Evolutionary conservation across 2,113 vertebrate genomes (phyloP), one percentile per base, ranked within the genome.

Genomic region (Esox niger): DNA sequence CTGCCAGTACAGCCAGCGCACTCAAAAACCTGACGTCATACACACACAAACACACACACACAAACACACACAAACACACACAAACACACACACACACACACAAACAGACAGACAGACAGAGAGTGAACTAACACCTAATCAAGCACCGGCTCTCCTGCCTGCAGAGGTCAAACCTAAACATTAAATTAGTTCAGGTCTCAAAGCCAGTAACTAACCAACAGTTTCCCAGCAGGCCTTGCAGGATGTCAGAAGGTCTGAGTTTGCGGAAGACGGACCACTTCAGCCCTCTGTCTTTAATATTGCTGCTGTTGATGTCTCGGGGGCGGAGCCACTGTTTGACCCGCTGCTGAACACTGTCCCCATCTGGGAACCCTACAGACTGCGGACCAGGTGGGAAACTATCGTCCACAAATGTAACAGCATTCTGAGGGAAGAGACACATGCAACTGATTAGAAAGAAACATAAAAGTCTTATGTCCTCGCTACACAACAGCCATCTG

Each of bases 321-420:
- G 97, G 97, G 59, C 97, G 92, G 80, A 98, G 92, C 97, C 97
- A 99, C 86, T 97, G 96, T 69, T 93, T 96, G 67, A 98, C 97
- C 2, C 97, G 89, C 89, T 98, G 97, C 88, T 98, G 96, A 84
- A 99, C 96, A 0, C 96, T 97, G 91, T 98, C 96, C 0, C 94
- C 95, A 23, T 94, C 94, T 0, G 96, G 96, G 81, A 98, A 99
- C 47, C 97, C 97, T n/a, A 99, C 96, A 0, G 97, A 98, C 21
- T 83, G 86, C 1, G 96, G 94, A 25, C 96, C 96, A 0, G 97
- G 97, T 0, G 93, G 96, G 67, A 99, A 98, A 79, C 97, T 99
- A 92, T 99, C 97, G 0, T 99, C 97, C 73, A 99, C 96, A 30
- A 99, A 99, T 92, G 96, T 98, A 71, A 98, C 94, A 0, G 91